Evolutionary conservation across 2,888 invertebrate species (phyloP), one percentile per base, ranked within the genome.

Genomic region (Erebia palarica): DNA sequence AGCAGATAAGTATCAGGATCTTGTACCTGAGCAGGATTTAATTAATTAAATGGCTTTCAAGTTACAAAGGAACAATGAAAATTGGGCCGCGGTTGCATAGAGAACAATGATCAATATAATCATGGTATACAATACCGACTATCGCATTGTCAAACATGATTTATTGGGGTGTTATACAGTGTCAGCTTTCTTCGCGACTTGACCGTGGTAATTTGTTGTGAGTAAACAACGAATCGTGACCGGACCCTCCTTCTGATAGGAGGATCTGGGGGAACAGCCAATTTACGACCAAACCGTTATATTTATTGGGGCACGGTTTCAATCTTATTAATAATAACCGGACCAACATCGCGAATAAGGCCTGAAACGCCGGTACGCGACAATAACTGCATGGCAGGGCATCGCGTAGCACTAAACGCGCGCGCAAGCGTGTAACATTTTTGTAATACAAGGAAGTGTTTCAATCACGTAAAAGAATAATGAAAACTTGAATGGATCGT

Each of bases 151-250:
- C 70, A 72, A 71, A 69, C 71, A 73, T 75, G 71, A 78, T 78
- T 76, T 78, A 78, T 78, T 73, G 69, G 75, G 76, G 78, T 79
- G 79, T 79, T 78, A 77, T 77, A 63, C 82, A 81, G 81, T 82
- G 84, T 84, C 83, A 83, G 83, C 81, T 84, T 84, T 86, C 83
- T 79, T 81, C 69, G 73, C 64, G 42, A 55, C 58, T 86, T 83
- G 85, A 85, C 86, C 83, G 82, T 82, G 83, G 87, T 86, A 85
- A 86, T 88, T 90, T 88, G 85, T 88, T 87, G 85, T 87, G 85
- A 85, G 89, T 90, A 90, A 91, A 91, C 90, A 91, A 88, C 88
- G 82, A 84, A 81, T 91, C 92, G 92, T 92, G 92, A 91, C 84
- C 76, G 79, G 80, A 78, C 82, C 85, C 89, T 85, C 91, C 92